Conservation (phyloP, 1,140 invertebrate genomes). For the Dendrolimus kikuchii region DNA sequence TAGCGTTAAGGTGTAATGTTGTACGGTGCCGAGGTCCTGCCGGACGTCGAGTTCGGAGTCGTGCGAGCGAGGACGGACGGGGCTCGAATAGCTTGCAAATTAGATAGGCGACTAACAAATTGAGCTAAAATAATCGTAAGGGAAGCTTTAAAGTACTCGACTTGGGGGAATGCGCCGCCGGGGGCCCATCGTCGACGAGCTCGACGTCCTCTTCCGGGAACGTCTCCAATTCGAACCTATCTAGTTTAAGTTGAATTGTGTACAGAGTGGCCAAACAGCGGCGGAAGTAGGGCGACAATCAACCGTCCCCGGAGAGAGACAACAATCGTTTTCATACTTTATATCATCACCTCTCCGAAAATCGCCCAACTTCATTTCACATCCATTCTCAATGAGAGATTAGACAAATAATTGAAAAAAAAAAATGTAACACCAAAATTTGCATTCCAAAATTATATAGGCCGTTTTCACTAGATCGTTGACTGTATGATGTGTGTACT, state of each 20-base stretch:
- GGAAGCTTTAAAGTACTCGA: conserved; percentile 57
- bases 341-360: conserved; percentile 48
- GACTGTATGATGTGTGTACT: no score
- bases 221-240: no score
- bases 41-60: conserved; percentile 32
- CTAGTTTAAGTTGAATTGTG: neutral
- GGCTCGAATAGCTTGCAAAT: conserved; percentile 52
- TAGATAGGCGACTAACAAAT: conserved; percentile 70
- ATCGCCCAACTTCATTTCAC: conserved; percentile 34
- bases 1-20: conserved; percentile 27
- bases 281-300: conserved; percentile 36
- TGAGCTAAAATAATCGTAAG: conserved; percentile 50
- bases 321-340: conserved; percentile 29
- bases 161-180: conserved; percentile 17
- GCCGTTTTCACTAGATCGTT: no score
- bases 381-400: neutral
- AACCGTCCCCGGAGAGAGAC: conserved; percentile 54
- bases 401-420: no score
- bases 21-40: conserved; percentile 42
- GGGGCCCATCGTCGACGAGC: conserved; percentile 6
- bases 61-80: conserved; percentile 29
- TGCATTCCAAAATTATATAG: no score
- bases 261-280: conserved; percentile 7
- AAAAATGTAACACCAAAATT: no score
- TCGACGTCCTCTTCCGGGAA: conserved; percentile 6